Evolutionary conservation across 2,797 vertebrate species (phyloP), one percentile per base, ranked within the genome.

Genomic region (Ibycter americanus): DNA sequence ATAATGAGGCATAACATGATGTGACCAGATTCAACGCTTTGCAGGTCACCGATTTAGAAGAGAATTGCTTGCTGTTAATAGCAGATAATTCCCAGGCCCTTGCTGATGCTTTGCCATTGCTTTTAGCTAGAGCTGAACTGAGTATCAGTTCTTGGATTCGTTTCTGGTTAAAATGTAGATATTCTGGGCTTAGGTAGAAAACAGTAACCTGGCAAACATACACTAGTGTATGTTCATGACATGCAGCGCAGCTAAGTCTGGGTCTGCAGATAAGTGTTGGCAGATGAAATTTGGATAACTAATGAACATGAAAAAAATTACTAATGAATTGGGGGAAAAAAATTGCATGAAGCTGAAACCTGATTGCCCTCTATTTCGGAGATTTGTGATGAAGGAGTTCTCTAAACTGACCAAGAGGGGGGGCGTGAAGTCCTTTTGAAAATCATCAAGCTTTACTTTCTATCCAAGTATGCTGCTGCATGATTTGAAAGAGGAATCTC

Each of bases 1-100:
- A 87, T 95, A 96, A 96, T 89, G 93, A 97, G 63, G 83, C 81
- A 92, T 87, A 91, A 91, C 88, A n/a, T 11, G 74, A 87, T 89
- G 81, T 78, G 88, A 94, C 59, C 59, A 93, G 82, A 65, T 83
- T 84, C 74, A 90, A 44, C 63, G n/a, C 74, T 59, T 4, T 59
- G 67, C 77, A 90, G 90, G 83, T 96, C 94, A 95, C 54, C 12
- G 40, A 59, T 40, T 77, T 62, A 47, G 73, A 59, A 82, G 70
- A 70, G 82, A 91, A 76, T 59, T 44, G 42, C 77, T 73, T 61
- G 12, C 65, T 5, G 10, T 67, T 94, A 90, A 80, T 58, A 84
- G 55, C 29, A 68, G 58, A 23, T 70, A 83, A 94, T 92, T 91
- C 70, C 77, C 81, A 80, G 32, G 23, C 22, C 46, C 14, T 29